Conservation (phyloP, 1,140 invertebrate species). For the Pentalonia nigronervosa region DNA sequence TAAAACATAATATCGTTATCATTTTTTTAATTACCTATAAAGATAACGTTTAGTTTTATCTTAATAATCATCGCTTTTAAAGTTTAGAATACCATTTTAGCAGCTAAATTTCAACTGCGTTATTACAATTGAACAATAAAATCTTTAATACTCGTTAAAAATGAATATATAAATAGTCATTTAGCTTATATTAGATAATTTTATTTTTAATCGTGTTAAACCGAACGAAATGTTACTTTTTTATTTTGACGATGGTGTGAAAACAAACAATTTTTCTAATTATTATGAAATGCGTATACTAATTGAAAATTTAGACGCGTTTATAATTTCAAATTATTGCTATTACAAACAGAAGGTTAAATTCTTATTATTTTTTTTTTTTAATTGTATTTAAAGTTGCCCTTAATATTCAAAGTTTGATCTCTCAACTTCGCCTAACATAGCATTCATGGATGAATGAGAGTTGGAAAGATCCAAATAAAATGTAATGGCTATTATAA, state of each 20-base stretch:
- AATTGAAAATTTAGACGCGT: not conserved
- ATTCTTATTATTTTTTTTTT: not conserved
- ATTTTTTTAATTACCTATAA: not conserved
- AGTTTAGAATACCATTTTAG: not conserved
- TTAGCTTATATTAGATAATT: not conserved
- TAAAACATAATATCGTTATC: not conserved
- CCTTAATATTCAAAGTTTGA: too few species aligned
- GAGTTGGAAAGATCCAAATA: too few species aligned
- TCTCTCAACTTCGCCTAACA: too few species aligned
- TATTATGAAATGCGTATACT: not conserved
- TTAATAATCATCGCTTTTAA: not conserved
- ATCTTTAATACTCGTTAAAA: slow-evolving; percentile 25
- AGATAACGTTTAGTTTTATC: slow-evolving; percentile 20
- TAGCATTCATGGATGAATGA: too few species aligned
- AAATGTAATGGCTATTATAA: too few species aligned
- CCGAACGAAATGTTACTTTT: not conserved
- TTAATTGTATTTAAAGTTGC: too few species aligned
- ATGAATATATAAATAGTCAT: not conserved
- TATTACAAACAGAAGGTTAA: not conserved
- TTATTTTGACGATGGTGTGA: not conserved
- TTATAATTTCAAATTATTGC: too few species aligned
- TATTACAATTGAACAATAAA: slow-evolving; percentile 11
- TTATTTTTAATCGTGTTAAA: not conserved
- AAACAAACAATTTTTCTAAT: not conserved
- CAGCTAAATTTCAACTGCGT: not conserved